phyloP scores from a whole-genome alignment of 2,113 vertebrate genomes.

The Pycnonotus jocosus region DNA sequence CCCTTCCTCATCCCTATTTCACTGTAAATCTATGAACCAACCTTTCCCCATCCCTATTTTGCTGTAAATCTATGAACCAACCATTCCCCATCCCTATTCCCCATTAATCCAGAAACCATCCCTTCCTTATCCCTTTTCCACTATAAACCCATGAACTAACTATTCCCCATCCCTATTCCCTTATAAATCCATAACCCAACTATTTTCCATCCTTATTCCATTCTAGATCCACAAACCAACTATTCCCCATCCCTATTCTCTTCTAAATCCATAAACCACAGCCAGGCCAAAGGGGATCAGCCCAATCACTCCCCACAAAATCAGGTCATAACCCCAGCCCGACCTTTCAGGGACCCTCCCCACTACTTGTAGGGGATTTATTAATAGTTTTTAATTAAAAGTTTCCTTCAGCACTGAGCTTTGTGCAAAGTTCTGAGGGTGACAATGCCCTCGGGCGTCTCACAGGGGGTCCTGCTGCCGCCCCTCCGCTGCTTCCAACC shows the following conservation, averaged over 20 bases:
- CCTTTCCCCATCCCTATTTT: not conserved
- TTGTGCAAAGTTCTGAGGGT: fast-evolving
- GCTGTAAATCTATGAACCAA: not conserved
- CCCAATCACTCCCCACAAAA: not conserved
- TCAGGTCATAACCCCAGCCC: not conserved
- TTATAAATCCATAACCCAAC: not conserved
- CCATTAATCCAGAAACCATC: not conserved
- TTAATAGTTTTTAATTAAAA: fast-evolving
- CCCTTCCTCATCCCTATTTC: not conserved
- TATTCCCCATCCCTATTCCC: not conserved
- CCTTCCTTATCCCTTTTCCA: not conserved
- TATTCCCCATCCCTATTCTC: not conserved
- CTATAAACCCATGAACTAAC: not conserved
- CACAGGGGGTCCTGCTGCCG: not conserved
- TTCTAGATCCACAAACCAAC: not conserved
- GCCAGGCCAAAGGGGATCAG: not conserved
- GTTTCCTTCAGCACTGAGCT: not conserved
- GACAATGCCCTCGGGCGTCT: not conserved
- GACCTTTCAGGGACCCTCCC: too few relatives aligned
- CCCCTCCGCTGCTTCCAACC: not conserved
- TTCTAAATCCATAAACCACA: not conserved
- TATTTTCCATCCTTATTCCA: not conserved
- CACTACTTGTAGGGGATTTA: fast-evolving
- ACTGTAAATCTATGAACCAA: not conserved
- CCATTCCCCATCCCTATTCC: not conserved